Conservation (phyloP, 37 sponge, comb jelly and placozoan species). For the Ianthella basta region DNA sequence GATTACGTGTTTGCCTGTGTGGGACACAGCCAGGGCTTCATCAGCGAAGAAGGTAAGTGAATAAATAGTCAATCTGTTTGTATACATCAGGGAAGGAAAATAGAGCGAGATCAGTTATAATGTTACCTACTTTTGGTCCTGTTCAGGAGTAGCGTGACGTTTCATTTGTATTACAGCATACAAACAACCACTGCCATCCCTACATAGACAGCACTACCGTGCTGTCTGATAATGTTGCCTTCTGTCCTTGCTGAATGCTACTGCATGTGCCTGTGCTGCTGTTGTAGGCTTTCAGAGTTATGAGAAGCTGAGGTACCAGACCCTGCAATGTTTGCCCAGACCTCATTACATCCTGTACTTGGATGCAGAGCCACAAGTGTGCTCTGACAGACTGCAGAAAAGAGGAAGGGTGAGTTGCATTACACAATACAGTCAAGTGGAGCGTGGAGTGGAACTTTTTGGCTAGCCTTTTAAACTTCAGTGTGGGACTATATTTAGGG, state of each 20-base stretch:
- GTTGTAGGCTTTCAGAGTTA: slow-evolving; percentile 66
- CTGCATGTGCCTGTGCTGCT: too few species aligned
- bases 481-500: too few species aligned
- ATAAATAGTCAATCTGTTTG: too few species aligned
- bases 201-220: too few species aligned
- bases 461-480: too few species aligned
- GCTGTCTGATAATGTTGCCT: too few species aligned
- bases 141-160: too few species aligned
- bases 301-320: slow-evolving; percentile 45
- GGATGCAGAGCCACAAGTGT: slow-evolving; percentile 67
- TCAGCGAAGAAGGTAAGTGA: slow-evolving; percentile 65
- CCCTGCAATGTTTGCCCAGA: slow-evolving; percentile 52
- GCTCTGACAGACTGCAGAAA: slow-evolving; percentile 67
- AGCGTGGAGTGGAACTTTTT: background rate
- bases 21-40: slow-evolving; percentile 77
- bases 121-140: too few species aligned
- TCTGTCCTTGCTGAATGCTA: too few species aligned
- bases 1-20: slow-evolving; percentile 90
- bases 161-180: too few species aligned
- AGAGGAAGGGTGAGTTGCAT: slow-evolving; percentile 75
- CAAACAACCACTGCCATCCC: too few species aligned
- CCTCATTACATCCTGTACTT: slow-evolving; percentile 78
- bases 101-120: background rate
- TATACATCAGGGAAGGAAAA: background rate
- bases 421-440: background rate